phyloP scores from a whole-genome alignment of 37 sponge, comb jelly and placozoan genomes.

The Eunapius fragilis region DNA sequence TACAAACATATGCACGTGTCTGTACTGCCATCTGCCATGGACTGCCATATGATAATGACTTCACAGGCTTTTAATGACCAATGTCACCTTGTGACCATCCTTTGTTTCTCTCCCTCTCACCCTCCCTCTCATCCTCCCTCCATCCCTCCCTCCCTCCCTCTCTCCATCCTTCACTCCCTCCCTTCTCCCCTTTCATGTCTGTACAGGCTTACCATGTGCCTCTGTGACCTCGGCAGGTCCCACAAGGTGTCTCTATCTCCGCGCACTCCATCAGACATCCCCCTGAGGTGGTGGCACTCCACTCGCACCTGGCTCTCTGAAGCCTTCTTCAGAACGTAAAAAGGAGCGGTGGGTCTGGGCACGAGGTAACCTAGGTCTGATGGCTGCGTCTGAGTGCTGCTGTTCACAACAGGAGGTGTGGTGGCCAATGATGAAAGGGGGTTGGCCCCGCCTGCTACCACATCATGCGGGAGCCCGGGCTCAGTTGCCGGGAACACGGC shows the following conservation, averaged over 20 bases:
- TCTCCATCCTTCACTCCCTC: no score
- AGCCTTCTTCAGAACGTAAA: slow-evolving; percentile 42
- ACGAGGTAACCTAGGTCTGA: not conserved
- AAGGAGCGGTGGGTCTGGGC: not conserved
- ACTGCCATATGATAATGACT: no score
- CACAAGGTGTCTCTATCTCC: not conserved
- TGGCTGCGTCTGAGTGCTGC: not conserved
- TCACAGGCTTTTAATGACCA: no score
- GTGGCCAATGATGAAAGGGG: not conserved
- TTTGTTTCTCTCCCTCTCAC: no score
- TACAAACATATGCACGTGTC: no score
- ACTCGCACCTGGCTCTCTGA: slow-evolving; percentile 17
- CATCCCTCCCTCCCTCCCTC: no score
- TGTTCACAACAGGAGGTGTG: no score
- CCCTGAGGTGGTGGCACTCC: not conserved
- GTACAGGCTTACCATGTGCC: slow-evolving; percentile 19
- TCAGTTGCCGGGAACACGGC: slow-evolving; percentile 76
- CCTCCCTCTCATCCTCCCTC: no score
- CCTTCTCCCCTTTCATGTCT: not conserved
- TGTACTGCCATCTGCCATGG: no score
- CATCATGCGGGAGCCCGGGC: not conserved
- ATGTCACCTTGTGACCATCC: no score
- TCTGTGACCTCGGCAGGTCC: slow-evolving; percentile 44
- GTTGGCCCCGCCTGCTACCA: not conserved
- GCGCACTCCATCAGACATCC: not conserved